Base-by-base conservation (phyloP, 2,113 vertebrate species). In the Arenaria interpres region DNA sequence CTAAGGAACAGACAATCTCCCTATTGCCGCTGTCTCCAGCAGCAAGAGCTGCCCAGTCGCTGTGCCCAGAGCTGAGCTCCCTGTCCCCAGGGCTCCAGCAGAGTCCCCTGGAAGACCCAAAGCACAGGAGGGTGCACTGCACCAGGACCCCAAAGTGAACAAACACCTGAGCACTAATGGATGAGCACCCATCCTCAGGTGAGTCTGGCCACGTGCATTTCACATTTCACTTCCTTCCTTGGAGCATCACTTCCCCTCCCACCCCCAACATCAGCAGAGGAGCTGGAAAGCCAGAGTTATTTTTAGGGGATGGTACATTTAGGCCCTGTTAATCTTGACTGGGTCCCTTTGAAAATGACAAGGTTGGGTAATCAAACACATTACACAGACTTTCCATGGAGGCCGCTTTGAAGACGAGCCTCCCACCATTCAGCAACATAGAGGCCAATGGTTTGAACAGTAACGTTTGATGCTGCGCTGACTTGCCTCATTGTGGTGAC, bases 241-340 rank as follows among this genome's bases (percentile, higher is more conserved):
- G 68, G 72, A 83, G 41, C 19, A 2, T 62, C 32, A 8, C 45
- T 43, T 46, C 33, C 57, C 33, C 74, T 91, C 35, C 35, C 37
- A 37, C 20, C 75, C 74, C 59, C 59, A 82, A 5, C 56, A 77
- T 68, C 72, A 84, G 59, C 79, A 84, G 68, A 92, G 85, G 91
- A 93, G 59, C n/a, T 83, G 85, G 53, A 67, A 90, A 96, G 76
- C 20, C 87, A 57, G 46, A 45, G 71, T 75, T 94, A 94, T 94
- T 93, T 97, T 94, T 93, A 95, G 71, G 75, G 80, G 83, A 89
- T n/a, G 64, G 87, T 92, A 74, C 66, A 88, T 89, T 62, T 76
- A 85, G 75, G 73, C 51, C 46, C 68, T 86, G 83, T 93, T 96
- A 87, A 78, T 91, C 75, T 95, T 94, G 77, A 91, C 87, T 91